Percentiles rank a stretch among this genome's conserved stretches.
Conservation (phyloP, 2,888 invertebrate genomes). For the Invenusta paracnida region DNA sequence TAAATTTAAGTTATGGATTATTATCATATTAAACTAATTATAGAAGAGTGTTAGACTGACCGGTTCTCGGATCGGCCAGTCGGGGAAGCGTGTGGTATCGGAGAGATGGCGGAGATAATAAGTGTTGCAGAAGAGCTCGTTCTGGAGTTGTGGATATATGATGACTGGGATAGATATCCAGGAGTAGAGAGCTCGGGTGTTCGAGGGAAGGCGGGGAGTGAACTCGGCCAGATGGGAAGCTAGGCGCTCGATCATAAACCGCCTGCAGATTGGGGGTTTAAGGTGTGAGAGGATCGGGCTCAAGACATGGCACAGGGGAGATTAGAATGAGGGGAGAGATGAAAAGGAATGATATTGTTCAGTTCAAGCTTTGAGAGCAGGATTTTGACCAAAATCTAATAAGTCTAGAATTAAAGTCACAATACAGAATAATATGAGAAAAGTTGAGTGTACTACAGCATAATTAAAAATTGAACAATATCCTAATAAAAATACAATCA, state of each 20-base stretch:
- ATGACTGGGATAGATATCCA: slow-evolving; percentile 90
- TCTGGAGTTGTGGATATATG: slow-evolving; percentile 84
- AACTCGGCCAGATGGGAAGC: slow-evolving; percentile 96
- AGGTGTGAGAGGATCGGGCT: too few relatives aligned
- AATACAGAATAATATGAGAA: too few relatives aligned
- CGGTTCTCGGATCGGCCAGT: slow-evolving; percentile 94
- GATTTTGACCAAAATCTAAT: too few relatives aligned
- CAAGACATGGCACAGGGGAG: too few relatives aligned
- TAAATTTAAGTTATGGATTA: neutral
- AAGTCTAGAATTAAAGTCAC: too few relatives aligned
- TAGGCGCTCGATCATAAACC: slow-evolving; percentile 90
- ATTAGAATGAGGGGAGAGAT: too few relatives aligned
- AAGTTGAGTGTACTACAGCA: too few relatives aligned
- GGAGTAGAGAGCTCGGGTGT: slow-evolving; percentile 87
- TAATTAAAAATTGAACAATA: too few relatives aligned
- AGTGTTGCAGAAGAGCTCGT: slow-evolving; percentile 94
- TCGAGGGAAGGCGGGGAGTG: slow-evolving; percentile 83
- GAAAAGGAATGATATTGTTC: too few relatives aligned
- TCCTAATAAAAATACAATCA: too few relatives aligned
- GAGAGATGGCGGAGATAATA: slow-evolving; percentile 94
- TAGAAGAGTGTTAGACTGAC: slow-evolving; percentile 64
- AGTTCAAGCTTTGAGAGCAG: too few relatives aligned
- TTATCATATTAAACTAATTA: neutral
- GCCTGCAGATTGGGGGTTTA: slow-evolving; percentile 63
- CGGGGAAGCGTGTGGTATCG: slow-evolving; percentile 78